Evolutionary conservation across 2,797 vertebrate genomes (phyloP), one percentile per base, ranked within the genome.

Genomic region (Cyprinella venusta): DNA sequence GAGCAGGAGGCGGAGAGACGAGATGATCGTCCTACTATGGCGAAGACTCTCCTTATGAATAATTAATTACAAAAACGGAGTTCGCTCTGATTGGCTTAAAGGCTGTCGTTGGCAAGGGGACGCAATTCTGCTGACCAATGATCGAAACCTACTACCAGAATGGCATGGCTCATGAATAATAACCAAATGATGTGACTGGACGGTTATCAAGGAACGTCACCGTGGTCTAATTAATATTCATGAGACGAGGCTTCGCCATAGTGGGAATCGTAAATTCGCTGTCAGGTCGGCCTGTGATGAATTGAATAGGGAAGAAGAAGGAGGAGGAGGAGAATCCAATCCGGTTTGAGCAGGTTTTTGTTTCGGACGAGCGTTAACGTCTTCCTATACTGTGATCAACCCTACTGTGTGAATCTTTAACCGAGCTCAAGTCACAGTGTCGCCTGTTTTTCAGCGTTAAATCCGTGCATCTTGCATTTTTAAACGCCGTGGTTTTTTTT

Each of bases 291-390:
- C 87, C 90, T 90, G 88, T 92, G 92, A 93, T 92, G 91, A 92
- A 92, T 92, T 93, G 93, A 94, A 92, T 89, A 87, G 89, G 87
- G 93, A 92, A 92, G 93, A 63, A 81, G 82, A n/a, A 67, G 61
- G 71, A 82, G 81, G 81, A 78, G 92, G 93, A 92, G 93, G 92
- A 92, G 93, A 94, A 95, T 91, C 93, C 95, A 94, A 96, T 96
- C 96, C 95, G 95, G 96, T 95, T 96, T 95, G 89, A 96, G 96
- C 96, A 95, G 95, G 96, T 96, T 96, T 93, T 92, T 90, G 92
- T 94, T 93, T 94, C 93, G 94, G 94, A 94, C 93, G 94, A 95
- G 93, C 93, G 94, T 92, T 95, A 95, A 92, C 93, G 93, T 91
- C 92, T 94, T 88, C 89, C 91, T 88, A 88, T 90, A 88, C 92